Conservation (phyloP, 2,888 invertebrate species). For the Acleris emargana region DNA sequence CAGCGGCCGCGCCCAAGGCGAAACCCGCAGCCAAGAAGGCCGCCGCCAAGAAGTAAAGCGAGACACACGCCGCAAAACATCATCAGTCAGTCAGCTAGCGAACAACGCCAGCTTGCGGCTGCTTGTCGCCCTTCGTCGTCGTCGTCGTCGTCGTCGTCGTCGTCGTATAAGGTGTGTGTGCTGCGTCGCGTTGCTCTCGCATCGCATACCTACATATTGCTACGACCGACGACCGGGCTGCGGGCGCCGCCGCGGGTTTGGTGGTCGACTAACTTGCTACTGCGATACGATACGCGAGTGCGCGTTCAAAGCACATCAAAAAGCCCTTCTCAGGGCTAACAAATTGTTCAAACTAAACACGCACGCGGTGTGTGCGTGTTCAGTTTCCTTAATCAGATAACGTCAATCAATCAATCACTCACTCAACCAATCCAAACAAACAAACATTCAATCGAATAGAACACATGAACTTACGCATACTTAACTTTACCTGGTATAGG, state of each 20-base stretch:
- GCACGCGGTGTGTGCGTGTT: background rate
- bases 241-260: background rate
- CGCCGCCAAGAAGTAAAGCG: slow-evolving; percentile 24
- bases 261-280: background rate
- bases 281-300: slow-evolving; percentile 16
- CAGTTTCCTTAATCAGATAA: slow-evolving; percentile 9
- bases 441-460: background rate
- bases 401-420: slow-evolving; percentile 6
- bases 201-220: too few species aligned
- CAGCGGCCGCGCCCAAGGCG: slow-evolving; percentile 46
- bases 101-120: background rate
- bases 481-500: too few species aligned
- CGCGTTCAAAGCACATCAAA: slow-evolving; percentile 22
- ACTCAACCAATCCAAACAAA: too few species aligned
- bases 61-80: background rate
- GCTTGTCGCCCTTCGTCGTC: too few species aligned
- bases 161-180: background rate
- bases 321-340: slow-evolving; percentile 28
- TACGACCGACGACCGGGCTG: background rate
- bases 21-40: slow-evolving; percentile 43
- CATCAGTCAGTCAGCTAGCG: too few species aligned
- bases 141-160: too few species aligned
- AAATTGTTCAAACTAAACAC: slow-evolving; percentile 6
- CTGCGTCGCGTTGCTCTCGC: too few species aligned
- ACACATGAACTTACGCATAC: background rate